phyloP scores from a whole-genome alignment of 2,888 invertebrate species.

The Parnassius orleans region DNA sequence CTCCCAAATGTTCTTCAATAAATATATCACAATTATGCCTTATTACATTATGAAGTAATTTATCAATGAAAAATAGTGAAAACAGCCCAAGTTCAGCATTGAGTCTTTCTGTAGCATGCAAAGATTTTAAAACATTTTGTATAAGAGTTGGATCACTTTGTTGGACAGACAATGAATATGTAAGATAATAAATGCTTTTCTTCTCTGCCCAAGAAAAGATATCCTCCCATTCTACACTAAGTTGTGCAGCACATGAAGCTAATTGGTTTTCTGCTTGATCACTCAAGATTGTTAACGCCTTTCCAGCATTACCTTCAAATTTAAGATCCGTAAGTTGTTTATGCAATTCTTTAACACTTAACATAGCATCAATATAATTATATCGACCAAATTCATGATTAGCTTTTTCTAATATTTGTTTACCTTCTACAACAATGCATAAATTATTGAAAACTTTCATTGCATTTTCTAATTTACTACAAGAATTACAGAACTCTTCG shows the following conservation, averaged over 20 bases:
- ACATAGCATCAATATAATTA: conserved; percentile 61
- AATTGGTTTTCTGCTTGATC: conserved; percentile 65
- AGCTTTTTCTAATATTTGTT: conserved; percentile 55
- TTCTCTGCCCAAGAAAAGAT: conserved; percentile 68
- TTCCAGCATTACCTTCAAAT: conserved; percentile 55
- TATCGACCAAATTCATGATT: conserved; percentile 63
- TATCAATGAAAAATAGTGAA: conserved; percentile 69
- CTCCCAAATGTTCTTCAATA: conserved; percentile 67
- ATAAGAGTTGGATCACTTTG: conserved; percentile 64
- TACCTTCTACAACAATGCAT: conserved; percentile 56
- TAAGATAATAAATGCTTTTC: conserved; percentile 55
- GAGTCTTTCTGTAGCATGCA: conserved; percentile 61
- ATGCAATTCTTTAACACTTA: conserved; percentile 51
- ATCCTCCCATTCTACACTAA: conserved; percentile 72
- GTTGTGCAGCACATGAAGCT: conserved; percentile 60
- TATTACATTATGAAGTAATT: conserved; percentile 65
- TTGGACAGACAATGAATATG: conserved; percentile 64
- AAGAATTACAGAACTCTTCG: conserved; percentile 52
- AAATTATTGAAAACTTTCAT: conserved; percentile 51
- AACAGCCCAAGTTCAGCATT: conserved; percentile 67
- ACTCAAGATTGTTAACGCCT: conserved; percentile 53
- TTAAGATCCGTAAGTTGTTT: conserved; percentile 47
- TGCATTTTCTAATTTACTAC: conserved; percentile 49
- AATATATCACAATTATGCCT: conserved; percentile 69
- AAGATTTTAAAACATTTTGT: conserved; percentile 64